phyloP scores from a whole-genome alignment of 2,888 invertebrate species.

The Ellobium chinense region DNA sequence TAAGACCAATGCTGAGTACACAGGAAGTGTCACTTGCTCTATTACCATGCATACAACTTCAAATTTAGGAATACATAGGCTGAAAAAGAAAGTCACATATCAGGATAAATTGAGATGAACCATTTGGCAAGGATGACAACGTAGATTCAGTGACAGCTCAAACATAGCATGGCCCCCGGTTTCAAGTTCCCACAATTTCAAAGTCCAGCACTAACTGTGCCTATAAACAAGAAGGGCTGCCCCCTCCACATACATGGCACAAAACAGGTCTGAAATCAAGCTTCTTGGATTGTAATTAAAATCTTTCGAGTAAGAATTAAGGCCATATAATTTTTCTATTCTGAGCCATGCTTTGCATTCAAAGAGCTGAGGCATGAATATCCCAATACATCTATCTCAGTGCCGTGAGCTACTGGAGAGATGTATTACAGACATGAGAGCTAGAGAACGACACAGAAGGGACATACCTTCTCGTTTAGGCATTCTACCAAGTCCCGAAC shows the following conservation, averaged over 20 bases:
- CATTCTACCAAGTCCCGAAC: conserved; percentile 98
- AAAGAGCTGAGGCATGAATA: conserved; percentile 11
- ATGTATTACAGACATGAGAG: conserved; percentile 25
- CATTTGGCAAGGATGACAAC: conserved; percentile 44
- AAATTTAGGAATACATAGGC: no score
- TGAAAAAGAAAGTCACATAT: no score
- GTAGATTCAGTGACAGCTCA: conserved; percentile 16
- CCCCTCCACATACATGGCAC: conserved; percentile 16
- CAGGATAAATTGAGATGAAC: no score
- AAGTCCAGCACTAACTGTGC: neutral
- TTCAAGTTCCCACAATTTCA: neutral
- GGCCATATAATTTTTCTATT: no score
- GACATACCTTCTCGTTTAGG: conserved; percentile 94
- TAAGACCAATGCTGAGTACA: no score
- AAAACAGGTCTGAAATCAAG: no score
- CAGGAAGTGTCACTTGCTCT: no score
- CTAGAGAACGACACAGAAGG: conserved; percentile 33
- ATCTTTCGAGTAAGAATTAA: no score
- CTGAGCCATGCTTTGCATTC: conserved; percentile 39
- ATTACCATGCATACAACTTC: no score
- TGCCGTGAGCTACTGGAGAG: neutral
- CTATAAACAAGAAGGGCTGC: conserved; percentile 32
- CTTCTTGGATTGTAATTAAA: no score
- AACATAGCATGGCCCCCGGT: conserved; percentile 38
- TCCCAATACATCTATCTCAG: conserved; percentile 18